Base-by-base conservation (phyloP, 2,888 invertebrate genomes). In the Eutolmus rufibarbis region DNA sequence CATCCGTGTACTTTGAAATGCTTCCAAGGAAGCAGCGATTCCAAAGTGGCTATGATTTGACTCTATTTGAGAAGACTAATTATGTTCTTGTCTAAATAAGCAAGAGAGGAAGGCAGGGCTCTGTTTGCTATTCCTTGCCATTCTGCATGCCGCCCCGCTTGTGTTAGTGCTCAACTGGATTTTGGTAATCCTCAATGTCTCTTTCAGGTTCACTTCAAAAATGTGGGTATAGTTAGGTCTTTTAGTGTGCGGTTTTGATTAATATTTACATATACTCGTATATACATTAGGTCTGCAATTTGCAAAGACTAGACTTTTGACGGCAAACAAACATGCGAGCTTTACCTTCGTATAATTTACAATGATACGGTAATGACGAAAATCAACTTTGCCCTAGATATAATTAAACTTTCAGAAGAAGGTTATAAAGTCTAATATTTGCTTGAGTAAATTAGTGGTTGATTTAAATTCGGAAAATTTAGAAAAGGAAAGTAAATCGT, bases 11-110 rank as follows among this genome's bases (percentile, higher is more conserved):
- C 43, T 78, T 46, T n/a, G 43, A 43, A 40, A 43, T 43, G n/a
- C 46, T 43, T 43, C 23, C 12, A 5, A 78, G 40, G 78, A n/a
- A 43, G 43, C 28, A 43, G 23, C 28, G 14, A 43, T 40, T 46
- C n/a, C 16, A 78, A 19, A 23, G 28, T 34, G 78, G 78, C 37
- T 78, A 46, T 43, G 78, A 43, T 78, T 19, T 40, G 3, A 28
- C 78, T 78, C 81, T 82, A 82, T 82, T 82, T 82, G 81, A 56
- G 57, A 7, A 57, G 81, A 56, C 81, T 82, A 82, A 82, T 82
- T 56, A 82, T 82, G 81, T 82, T 82, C 56, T 82, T 82, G 34
- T 51, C 46, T 51, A 82, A 82, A 82, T 56, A 82, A 82, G 37
- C 81, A 56, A 34, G 28, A 82, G 37, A 31, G 5, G 19, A 82